These are phyloP conservation scores for Clarias gariepinus DNA, from an alignment of 2,113 vertebrate species.

Conservation along the genomic window DNA sequence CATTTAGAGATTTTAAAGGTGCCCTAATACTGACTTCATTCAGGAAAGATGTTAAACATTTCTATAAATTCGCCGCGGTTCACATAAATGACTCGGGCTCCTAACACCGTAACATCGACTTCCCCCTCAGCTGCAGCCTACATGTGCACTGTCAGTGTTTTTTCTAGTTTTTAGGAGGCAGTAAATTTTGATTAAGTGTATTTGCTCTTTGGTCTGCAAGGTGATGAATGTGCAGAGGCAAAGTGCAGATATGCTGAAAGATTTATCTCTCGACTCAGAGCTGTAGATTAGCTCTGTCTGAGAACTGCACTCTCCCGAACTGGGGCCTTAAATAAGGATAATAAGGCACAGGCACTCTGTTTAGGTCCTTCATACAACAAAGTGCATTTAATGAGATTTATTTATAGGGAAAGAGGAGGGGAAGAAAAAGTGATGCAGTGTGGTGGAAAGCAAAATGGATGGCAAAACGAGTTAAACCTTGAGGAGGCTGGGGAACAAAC, in stretches of 20 bases:
- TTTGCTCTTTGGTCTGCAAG: constrained; percentile 27
- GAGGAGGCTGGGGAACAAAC: not conserved
- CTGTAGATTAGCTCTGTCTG: constrained; percentile 31
- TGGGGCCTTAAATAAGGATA: constrained; percentile 20
- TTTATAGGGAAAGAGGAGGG: not conserved
- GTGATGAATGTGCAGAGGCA: constrained; percentile 23
- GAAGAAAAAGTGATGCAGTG: not conserved
- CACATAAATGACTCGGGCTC: not conserved
- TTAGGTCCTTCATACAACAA: not conserved
- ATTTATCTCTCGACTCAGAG: constrained; percentile 25
- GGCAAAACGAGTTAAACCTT: not conserved
- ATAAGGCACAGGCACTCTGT: constrained; percentile 20
- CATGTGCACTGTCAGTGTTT: not conserved
- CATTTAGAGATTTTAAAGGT: constrained; percentile 9
- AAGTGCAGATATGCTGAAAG: constrained; percentile 26
- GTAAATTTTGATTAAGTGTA: constrained; percentile 33
- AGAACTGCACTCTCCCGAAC: not conserved
- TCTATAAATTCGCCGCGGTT: not conserved
- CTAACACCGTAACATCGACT: not conserved
- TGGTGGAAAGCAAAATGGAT: not conserved
- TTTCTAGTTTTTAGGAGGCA: constrained; percentile 27
- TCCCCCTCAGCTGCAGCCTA: not conserved
- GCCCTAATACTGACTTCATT: not conserved
- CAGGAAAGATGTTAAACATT: not conserved
- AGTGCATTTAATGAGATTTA: constrained; percentile 18